A percentile compares a stretch with the other conserved stretches of the same genome.
These are phyloP conservation scores for Acronicta alni DNA, from an alignment of 2,888 invertebrate species.

Conservation along the genomic window DNA sequence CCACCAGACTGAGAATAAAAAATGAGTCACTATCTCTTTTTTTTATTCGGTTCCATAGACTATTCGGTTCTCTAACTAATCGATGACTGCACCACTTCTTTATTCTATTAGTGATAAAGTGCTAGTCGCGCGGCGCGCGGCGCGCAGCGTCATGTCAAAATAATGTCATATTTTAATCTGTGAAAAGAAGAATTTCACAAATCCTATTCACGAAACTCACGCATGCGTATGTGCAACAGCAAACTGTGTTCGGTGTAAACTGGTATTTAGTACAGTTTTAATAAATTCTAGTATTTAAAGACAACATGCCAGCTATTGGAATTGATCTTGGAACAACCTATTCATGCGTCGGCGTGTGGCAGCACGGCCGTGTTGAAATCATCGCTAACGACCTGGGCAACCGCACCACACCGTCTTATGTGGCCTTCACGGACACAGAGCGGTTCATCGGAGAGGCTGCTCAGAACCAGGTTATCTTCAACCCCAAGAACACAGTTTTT, in stretches of 20 bases:
- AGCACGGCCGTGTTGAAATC: slow-evolving; percentile 93
- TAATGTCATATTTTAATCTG: too few species aligned
- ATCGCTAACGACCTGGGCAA: slow-evolving; percentile 92
- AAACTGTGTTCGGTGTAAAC: too few species aligned
- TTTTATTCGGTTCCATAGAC: too few species aligned
- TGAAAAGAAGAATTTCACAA: too few species aligned
- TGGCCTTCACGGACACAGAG: slow-evolving; percentile 92
- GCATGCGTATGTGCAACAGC: too few species aligned
- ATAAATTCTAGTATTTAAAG: slow-evolving; percentile 21
- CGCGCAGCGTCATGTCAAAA: too few species aligned
- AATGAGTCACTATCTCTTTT: slow-evolving; percentile 50
- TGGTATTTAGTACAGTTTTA: too few species aligned
- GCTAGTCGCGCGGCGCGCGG: too few species aligned
- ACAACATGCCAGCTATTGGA: slow-evolving; percentile 87
- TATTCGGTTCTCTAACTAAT: slow-evolving; percentile 64
- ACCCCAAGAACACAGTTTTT: slow-evolving; percentile 93
- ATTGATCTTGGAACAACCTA: slow-evolving; percentile 89
- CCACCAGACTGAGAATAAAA: slow-evolving; percentile 5
- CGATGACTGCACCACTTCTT: slow-evolving; percentile 52
- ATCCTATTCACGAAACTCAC: too few species aligned
- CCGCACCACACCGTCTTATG: slow-evolving; percentile 93
- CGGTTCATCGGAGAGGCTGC: slow-evolving; percentile 92
- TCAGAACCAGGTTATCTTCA: slow-evolving; percentile 92
- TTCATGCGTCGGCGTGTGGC: slow-evolving; percentile 88
- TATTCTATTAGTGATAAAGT: slow-evolving; percentile 63